These are phyloP conservation scores for Bungarus multicinctus DNA, from an alignment of 2,113 vertebrate species.

Conservation along the genomic window DNA sequence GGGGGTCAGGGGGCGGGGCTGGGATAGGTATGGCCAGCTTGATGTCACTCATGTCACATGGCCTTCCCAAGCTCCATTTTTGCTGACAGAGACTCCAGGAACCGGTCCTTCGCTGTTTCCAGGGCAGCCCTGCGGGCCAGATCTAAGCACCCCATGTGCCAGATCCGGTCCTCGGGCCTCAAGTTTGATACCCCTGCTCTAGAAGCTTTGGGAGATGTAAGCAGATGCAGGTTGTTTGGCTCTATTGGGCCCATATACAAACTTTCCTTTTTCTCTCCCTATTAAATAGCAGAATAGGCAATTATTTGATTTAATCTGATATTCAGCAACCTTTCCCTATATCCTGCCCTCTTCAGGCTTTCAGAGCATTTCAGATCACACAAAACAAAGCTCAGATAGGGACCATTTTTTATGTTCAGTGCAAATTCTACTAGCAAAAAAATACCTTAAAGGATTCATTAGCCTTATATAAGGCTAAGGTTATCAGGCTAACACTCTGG, in stretches of 20 bases:
- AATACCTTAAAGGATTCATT: slow-evolving; percentile 3
- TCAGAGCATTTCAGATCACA: neutral
- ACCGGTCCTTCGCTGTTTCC: no score
- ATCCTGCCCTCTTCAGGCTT: neutral
- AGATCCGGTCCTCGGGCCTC: no score
- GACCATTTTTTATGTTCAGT: neutral
- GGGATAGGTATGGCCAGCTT: no score
- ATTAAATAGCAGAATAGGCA: neutral
- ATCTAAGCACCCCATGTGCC: no score
- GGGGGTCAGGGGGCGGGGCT: no score
- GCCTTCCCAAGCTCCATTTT: no score
- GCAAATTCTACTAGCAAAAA: slow-evolving; percentile 7
- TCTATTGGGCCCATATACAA: neutral
- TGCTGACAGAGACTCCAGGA: no score
- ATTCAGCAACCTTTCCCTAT: neutral
- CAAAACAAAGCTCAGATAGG: slow-evolving; percentile 8
- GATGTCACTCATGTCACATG: no score
- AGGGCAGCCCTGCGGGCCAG: no score
- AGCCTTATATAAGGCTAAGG: slow-evolving; percentile 2
- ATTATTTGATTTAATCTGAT: neutral
- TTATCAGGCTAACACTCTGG: neutral
- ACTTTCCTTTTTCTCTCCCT: neutral
- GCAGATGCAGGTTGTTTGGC: neutral
- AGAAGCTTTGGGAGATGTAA: neutral
- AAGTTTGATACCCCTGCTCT: no score